These are phyloP conservation scores for Ypsolopha scabrella DNA, from an alignment of 2,888 invertebrate genomes.

Conservation along the genomic window DNA sequence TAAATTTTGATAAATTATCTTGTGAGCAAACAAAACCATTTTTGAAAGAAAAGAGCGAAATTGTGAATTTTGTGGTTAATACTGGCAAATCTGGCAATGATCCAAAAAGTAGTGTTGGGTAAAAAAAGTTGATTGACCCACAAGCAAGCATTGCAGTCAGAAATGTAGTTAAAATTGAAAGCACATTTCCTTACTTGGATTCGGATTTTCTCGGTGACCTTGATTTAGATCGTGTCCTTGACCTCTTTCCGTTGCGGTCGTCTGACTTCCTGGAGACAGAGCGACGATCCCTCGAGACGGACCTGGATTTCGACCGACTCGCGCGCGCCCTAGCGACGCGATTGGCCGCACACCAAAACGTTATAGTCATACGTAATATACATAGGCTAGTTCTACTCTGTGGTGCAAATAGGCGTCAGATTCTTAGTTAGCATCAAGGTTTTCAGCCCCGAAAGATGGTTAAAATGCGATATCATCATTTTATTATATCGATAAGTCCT, in stretches of 20 bases:
- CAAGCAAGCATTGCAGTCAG: constrained; percentile 27
- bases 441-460: constrained; percentile 72
- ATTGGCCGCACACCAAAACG: not conserved
- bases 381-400: not conserved
- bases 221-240: constrained; percentile 52
- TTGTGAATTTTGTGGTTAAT: too few relatives aligned
- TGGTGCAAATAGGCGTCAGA: constrained; percentile 21
- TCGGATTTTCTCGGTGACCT: constrained; percentile 50
- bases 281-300: constrained; percentile 32
- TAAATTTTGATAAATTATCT: too few relatives aligned
- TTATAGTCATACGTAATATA: constrained; percentile 2
- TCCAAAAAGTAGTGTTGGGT: too few relatives aligned
- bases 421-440: constrained; percentile 50
- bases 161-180: constrained; percentile 23
- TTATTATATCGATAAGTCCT: too few relatives aligned
- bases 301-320: constrained; percentile 46
- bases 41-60: too few relatives aligned
- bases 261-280: constrained; percentile 20
- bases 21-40: too few relatives aligned
- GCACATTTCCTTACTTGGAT: constrained; percentile 51
- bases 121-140: too few relatives aligned
- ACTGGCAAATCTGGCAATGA: too few relatives aligned
- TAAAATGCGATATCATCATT: constrained; percentile 55
- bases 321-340: constrained; percentile 39
- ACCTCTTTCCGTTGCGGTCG: constrained; percentile 17